Evolutionary conservation across 2,113 vertebrate genomes (phyloP), one percentile per base, ranked within the genome.

Genomic region (Eulemur macaco): DNA sequence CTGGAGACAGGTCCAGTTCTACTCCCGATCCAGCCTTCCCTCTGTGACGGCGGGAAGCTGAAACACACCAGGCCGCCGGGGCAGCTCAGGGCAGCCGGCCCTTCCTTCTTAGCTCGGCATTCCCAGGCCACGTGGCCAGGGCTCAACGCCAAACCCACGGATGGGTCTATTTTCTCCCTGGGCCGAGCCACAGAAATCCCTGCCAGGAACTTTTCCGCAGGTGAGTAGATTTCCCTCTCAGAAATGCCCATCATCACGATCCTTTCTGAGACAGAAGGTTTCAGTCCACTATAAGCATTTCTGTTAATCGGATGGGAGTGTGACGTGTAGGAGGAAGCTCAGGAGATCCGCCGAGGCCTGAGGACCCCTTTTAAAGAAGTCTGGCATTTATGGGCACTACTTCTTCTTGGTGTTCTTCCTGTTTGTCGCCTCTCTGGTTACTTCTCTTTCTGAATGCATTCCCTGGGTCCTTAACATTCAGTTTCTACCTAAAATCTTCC

Each of bases 271-370:
- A 89, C 23, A 50, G 78, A 86, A 80, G 20, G 3, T 76, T 37
- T 14, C 58, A 88, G 77, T 4, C 60, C 45, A 56, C 29, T 78
- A 14, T 73, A 42, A 42, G 5, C 80, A 58, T 56, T 87, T 76
- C 47, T 88, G 58, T 60, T 63, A 64, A 92, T 39, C 31, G 64
- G 54, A 31, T 8, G 50, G 29, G 25, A 84, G 23, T 27, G 14
- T 63, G 27, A 7, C 0, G 17, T 23, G 20, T 13, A 80, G 13
- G 37, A 74, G 21, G n/a, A 29, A 37, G 34, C 8, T 31, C 21
- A 5, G 0, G 13, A n/a, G 6, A 21, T 50, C 69, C 12, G 0
- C 9, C 6, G 5, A 71, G 34, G 31, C 34, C 86, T 5, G 6
- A 66, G 47, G 17, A 3, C 37, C 37, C 10, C 4, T 18, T 39